phyloP scores from a whole-genome alignment of 2,797 vertebrate genomes.

The Pseudopleuronectes americanus region DNA sequence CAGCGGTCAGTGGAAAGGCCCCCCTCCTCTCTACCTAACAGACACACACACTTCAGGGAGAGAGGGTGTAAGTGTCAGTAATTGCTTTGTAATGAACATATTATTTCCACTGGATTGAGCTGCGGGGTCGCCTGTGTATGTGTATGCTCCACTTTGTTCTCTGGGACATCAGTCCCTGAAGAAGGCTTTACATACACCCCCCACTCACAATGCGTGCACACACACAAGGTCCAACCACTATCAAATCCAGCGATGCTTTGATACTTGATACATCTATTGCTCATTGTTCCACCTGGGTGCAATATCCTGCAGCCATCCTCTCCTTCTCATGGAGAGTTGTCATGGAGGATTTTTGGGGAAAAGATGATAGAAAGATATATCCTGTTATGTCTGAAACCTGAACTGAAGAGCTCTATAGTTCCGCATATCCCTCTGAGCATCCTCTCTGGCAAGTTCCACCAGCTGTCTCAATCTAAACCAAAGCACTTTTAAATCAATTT shows the following conservation, averaged over 20 bases:
- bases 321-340: conserved; percentile 51
- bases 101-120: conserved; percentile 80
- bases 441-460: conserved; percentile 33
- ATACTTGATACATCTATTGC: conserved; percentile 78
- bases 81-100: conserved; percentile 85
- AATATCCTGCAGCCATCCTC: conserved; percentile 54
- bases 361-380: conserved; percentile 53
- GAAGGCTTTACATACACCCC: conserved; percentile 47
- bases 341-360: conserved; percentile 24
- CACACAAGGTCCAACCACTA: conserved; percentile 12
- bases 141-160: conserved; percentile 71
- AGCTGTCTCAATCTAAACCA: conserved; percentile 42
- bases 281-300: conserved; percentile 76
- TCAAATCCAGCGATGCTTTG: conserved; percentile 64
- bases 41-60: conserved; percentile 65
- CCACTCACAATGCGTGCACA: conserved; percentile 19
- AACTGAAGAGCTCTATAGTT: conserved; percentile 63
- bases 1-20: conserved; percentile 47
- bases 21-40: conserved; percentile 21
- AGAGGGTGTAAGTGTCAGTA: conserved; percentile 82
- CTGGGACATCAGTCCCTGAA: conserved; percentile 63
- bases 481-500: conserved; percentile 35
- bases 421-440: conserved; percentile 46
- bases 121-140: conserved; percentile 66
- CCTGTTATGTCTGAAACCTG: conserved; percentile 55